Evolutionary conservation across 2,797 vertebrate species (phyloP), one percentile per base, ranked within the genome.

Genomic region (Dendrocincla tyrannina): DNA sequence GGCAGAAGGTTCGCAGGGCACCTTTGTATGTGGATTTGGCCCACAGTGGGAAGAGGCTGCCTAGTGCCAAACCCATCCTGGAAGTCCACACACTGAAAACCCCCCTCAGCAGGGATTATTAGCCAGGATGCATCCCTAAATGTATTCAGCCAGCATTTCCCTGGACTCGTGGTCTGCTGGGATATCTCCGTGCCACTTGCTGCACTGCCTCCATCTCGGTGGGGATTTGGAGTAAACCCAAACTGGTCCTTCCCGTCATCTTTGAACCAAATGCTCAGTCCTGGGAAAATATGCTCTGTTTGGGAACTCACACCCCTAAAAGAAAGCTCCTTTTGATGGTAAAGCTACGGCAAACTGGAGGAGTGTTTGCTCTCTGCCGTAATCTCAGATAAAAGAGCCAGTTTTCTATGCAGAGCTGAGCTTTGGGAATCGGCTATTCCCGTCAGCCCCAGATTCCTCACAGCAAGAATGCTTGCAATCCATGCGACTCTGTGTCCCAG

Each of bases 381-480:
- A 67, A 87, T 89, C 92, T 73, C 3, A 2, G 74, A n/a, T 85
- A 93, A 88, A 2, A 64, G 63, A 95, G 86, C 44, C 67, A 30
- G 90, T 91, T 96, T 84, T 96, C 81, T 83, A 92, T 95, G 88
- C 89, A 92, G 85, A 91, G 89, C 68, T 30, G 91, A 92, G 92
- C 95, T 96, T 89, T 96, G 96, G 95, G 94, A 95, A 92, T 95
- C 0, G 0, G 75, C 84, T 93, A 5, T 78, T 97, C 85, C 93
- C 93, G 89, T 89, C 85, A 27, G 91, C 53, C 72, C 30, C n/a
- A 18, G 94, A 96, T 95, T 96, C 95, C 95, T 96, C 8, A 0
- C 33, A 92, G 92, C 94, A 97, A 95, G 93, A 95, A 95, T 96
- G 95, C 93, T 96, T 96, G 93, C 96, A 95, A 93, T 94, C 86